These are phyloP conservation scores for Trichogramma evanescens DNA, from an alignment of 2,888 invertebrate genomes.

Conservation along the genomic window DNA sequence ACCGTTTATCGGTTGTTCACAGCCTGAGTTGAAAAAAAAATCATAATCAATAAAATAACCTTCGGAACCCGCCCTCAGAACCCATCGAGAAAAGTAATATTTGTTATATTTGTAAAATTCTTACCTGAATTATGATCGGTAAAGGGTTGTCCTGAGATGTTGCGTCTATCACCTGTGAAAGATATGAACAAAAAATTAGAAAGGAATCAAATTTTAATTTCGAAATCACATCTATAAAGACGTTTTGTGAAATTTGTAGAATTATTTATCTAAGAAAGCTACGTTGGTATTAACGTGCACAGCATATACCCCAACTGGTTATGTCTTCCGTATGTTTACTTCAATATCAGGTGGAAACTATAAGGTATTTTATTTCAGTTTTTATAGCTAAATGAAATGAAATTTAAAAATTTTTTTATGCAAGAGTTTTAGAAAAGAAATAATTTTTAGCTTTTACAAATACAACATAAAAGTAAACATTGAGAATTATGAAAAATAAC, in stretches of 20 bases:
- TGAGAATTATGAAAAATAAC: too few relatives aligned
- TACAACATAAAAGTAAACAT: too few relatives aligned
- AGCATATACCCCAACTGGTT: neutral
- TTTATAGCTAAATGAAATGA: neutral
- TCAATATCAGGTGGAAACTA: neutral
- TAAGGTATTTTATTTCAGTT: neutral
- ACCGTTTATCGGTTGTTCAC: slow-evolving; percentile 34
- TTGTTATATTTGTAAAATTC: slow-evolving; percentile 3
- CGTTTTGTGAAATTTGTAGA: too few relatives aligned
- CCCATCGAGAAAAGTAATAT: neutral
- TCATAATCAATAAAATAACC: neutral
- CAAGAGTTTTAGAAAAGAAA: too few relatives aligned
- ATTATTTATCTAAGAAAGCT: too few relatives aligned
- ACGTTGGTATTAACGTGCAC: too few relatives aligned
- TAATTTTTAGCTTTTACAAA: too few relatives aligned
- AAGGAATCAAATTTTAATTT: too few relatives aligned
- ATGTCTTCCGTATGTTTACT: neutral
- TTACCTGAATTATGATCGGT: slow-evolving; percentile 38
- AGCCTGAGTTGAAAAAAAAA: slow-evolving; percentile 23
- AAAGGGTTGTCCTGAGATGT: slow-evolving; percentile 33
- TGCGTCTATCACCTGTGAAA: slow-evolving; percentile 41
- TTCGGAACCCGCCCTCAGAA: neutral
- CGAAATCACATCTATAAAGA: too few relatives aligned
- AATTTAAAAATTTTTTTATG: neutral
- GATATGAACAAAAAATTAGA: neutral